Evolutionary conservation across 2,113 vertebrate species (phyloP).

Genomic region (Gavia stellata): DNA sequence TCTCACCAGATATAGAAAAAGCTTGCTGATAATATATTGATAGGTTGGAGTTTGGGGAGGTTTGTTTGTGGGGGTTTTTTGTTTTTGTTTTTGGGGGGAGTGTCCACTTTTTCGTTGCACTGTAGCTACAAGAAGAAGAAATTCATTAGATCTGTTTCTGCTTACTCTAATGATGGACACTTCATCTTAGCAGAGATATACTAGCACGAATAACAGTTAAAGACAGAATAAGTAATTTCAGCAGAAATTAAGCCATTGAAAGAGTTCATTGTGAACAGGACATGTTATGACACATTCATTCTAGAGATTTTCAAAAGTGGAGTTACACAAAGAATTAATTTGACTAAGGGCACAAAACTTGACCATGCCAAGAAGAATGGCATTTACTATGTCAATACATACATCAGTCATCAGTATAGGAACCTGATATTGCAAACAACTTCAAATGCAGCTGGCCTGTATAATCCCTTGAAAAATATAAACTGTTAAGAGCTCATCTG

Average conservation of each 20-base stretch:
- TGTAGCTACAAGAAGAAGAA: background rate
- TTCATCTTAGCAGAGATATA: background rate
- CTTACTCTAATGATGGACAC: background rate
- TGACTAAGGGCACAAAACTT: background rate
- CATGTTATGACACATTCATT: background rate
- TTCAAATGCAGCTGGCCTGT: background rate
- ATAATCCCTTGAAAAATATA: background rate
- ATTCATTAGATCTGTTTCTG: background rate
- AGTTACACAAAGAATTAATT: background rate
- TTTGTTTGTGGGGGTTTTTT: background rate
- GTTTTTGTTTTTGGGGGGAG: background rate
- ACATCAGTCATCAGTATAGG: background rate
- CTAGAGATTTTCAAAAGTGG: background rate
- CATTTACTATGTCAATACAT: background rate
- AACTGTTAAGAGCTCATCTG: background rate
- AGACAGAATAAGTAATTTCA: background rate
- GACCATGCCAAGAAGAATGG: background rate
- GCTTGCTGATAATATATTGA: background rate
- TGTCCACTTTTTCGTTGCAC: background rate
- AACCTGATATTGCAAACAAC: background rate
- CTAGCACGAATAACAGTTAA: background rate
- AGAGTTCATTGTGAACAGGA: background rate
- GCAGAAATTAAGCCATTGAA: background rate
- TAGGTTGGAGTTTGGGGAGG: background rate
- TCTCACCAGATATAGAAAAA: background rate